Evolutionary conservation across 2,888 invertebrate genomes (phyloP).

Genomic region (Colletes collaris): DNA sequence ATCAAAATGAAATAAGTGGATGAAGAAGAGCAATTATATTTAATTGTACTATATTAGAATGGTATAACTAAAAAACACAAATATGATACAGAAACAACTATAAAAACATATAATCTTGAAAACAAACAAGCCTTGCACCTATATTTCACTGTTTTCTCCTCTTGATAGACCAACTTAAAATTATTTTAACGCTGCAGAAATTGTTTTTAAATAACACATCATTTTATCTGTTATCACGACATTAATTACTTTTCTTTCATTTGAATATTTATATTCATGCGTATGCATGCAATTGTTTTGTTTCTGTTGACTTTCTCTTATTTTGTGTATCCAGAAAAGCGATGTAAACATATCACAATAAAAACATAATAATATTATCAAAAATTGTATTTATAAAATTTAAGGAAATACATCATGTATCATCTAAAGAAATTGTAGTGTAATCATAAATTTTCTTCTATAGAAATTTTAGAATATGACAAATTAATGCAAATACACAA

Average conservation of each 20-base stretch:
- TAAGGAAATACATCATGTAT: background rate
- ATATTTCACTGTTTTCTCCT: conserved; percentile 11
- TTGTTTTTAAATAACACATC: conserved; percentile 44
- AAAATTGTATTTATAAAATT: background rate
- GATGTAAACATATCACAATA: background rate
- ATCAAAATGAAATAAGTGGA: conserved; percentile 22
- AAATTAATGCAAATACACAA: background rate
- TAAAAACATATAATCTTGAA: background rate
- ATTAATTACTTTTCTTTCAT: conserved; percentile 39
- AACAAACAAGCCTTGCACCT: conserved; percentile 4
- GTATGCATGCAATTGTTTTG: conserved; percentile 27
- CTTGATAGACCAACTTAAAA: background rate
- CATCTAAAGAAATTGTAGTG: background rate
- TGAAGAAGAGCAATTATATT: background rate
- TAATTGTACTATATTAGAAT: conserved; percentile 12
- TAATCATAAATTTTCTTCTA: no score
- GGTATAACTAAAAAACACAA: background rate
- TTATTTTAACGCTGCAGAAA: conserved; percentile 35
- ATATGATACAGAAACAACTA: background rate
- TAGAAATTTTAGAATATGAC: background rate
- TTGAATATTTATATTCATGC: conserved; percentile 19
- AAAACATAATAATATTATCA: background rate
- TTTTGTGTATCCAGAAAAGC: background rate
- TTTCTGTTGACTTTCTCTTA: conserved; percentile 12
- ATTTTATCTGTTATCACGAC: conserved; percentile 32